Evolutionary conservation across 2,797 vertebrate genomes (phyloP).

Genomic region (Miichthys miiuy): DNA sequence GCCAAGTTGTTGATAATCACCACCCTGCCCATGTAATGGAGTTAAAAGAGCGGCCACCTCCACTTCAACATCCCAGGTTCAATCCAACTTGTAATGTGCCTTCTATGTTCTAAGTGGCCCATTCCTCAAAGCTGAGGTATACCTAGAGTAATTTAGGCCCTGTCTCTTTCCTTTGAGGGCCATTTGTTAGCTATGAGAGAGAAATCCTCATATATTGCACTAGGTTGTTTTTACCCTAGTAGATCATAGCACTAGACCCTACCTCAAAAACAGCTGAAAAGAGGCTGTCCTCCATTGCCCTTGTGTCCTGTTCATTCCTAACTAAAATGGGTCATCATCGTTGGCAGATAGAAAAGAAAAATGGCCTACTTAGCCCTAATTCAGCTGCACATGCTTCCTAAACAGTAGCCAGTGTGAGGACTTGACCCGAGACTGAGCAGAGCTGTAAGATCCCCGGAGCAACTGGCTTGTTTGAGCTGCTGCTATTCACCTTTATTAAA

Average conservation of each 20-base stretch:
- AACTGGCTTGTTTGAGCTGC: not conserved
- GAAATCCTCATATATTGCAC: conserved; percentile 22
- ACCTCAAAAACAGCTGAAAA: conserved; percentile 38
- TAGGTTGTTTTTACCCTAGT: conserved; percentile 25
- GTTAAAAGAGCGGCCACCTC: conserved; percentile 37
- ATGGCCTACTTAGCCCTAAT: conserved; percentile 63
- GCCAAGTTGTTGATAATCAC: conserved; percentile 59
- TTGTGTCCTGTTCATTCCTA: conserved; percentile 48
- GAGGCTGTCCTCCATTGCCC: conserved; percentile 35
- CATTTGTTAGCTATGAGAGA: conserved; percentile 46
- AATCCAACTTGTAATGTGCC: conserved; percentile 36
- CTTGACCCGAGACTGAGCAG: conserved; percentile 41
- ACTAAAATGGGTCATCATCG: conserved; percentile 64
- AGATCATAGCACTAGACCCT: conserved; percentile 23
- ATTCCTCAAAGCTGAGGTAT: conserved; percentile 29
- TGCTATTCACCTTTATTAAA: conserved; percentile 17
- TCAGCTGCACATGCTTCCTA: conserved; percentile 38
- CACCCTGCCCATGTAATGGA: conserved; percentile 15
- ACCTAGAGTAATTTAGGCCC: conserved; percentile 36
- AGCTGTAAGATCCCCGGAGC: conserved; percentile 9
- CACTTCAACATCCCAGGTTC: conserved; percentile 3
- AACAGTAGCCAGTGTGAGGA: conserved; percentile 19
- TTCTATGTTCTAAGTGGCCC: conserved; percentile 39
- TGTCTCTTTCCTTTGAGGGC: conserved; percentile 42
- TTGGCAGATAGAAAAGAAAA: conserved; percentile 62